Evolutionary conservation across 2,888 invertebrate genomes (phyloP), one percentile per base, ranked within the genome.

Genomic region (Oxytorus armatus): DNA sequence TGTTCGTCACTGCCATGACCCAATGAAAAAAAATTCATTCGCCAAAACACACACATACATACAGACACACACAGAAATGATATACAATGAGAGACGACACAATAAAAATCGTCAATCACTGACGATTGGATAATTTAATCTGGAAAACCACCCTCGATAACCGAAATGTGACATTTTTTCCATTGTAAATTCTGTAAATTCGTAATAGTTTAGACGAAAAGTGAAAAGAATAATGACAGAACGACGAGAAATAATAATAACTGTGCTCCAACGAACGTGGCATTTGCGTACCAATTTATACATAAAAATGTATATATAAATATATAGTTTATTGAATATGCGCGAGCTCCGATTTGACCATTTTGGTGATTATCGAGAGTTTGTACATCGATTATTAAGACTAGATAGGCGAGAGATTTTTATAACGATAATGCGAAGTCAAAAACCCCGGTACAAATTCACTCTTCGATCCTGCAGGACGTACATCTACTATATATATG

Each of bases 141-240:
- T 10, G 33, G 39, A n/a, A 5, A 29, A 53, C 18, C 23, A 72
- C n/a, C n/a, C 33, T 39, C 39, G 29, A 42, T 33, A 8, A 11
- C 47, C 44, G 36, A 33, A 66, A 57, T 55, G 7, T 11, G 36
- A 44, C 14, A 29, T 25, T 63, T 51, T 29, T 14, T 44, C 14
- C 53, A 14, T 33, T 80, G 68, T 77, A 80, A 49, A 80, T 80
- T 80, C 18, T 80, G 76, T 80, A 80, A 55, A 80, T 80, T 80
- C 68, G 25, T 77, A 68, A 44, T 39, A 23, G 55, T 7, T 21
- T 76, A 72, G 66, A 23, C 21, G 4, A 29, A 55, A 23, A 18
- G 4, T 33, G 21, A 66, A 55, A 10, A 8, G 14, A 14, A 14
- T 33, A 21, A 18, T 18, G 39, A 23, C 25, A 65, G 59, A 1